phyloP scores from a whole-genome alignment of 2,888 invertebrate genomes.

The Lacanobia oleracea region DNA sequence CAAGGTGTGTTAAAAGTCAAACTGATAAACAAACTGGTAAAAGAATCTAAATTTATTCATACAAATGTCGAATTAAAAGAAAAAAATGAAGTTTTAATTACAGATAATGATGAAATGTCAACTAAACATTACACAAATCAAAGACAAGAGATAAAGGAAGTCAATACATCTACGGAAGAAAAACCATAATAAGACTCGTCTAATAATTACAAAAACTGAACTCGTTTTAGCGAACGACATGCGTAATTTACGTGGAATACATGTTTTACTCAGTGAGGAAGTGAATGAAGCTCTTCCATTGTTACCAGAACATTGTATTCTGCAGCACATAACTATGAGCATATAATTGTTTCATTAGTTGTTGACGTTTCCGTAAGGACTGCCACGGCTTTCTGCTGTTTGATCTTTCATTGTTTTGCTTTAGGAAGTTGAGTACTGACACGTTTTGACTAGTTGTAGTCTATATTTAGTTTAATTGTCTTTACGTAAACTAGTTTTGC shows the following conservation, averaged over 20 bases:
- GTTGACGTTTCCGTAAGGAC: conserved; percentile 49
- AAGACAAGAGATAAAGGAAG: conserved; percentile 51
- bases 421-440: background rate
- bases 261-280: conserved; percentile 63
- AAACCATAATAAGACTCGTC: conserved; percentile 35
- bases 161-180: conserved; percentile 33
- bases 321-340: conserved; percentile 17
- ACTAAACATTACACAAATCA: conserved; percentile 5
- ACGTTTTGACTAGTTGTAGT: background rate
- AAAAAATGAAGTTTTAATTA: background rate
- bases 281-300: conserved; percentile 52
- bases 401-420: conserved; percentile 26
- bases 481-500: background rate
- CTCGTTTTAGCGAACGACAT: conserved; percentile 44
- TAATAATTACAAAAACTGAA: conserved; percentile 39
- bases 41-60: background rate
- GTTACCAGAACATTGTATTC: conserved; percentile 51
- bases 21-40: too few species aligned
- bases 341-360: conserved; percentile 44
- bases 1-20: background rate
- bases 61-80: background rate
- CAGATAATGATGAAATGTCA: background rate
- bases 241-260: conserved; percentile 50
- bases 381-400: conserved; percentile 20
- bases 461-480: conserved; percentile 1